phyloP scores from a whole-genome alignment of 2,888 invertebrate species.

The Melolontha melolontha region DNA sequence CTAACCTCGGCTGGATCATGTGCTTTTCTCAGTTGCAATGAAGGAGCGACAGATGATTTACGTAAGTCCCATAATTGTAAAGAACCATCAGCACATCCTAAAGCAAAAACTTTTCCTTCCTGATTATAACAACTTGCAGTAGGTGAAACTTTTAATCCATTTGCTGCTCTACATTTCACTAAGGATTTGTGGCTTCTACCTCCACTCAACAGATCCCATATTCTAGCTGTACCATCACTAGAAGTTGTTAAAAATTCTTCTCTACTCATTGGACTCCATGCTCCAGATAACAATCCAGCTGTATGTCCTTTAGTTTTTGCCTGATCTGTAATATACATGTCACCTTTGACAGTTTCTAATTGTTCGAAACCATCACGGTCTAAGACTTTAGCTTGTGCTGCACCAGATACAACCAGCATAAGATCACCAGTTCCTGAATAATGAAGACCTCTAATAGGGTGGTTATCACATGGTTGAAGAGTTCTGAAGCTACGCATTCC shows the following conservation, averaged over 20 bases:
- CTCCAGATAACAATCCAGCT: conserved; percentile 88
- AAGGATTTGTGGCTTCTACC: conserved; percentile 83
- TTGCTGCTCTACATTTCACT: conserved; percentile 88
- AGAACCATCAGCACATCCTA: conserved; percentile 94
- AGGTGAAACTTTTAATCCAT: conserved; percentile 88
- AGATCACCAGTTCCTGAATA: conserved; percentile 96
- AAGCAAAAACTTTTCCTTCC: conserved; percentile 89
- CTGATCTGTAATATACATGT: conserved; percentile 91
- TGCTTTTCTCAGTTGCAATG: conserved; percentile 80
- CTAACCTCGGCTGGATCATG: conserved; percentile 88
- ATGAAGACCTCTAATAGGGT: conserved; percentile 89
- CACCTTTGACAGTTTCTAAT: conserved; percentile 89
- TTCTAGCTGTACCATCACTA: conserved; percentile 90
- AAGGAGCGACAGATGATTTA: conserved; percentile 90
- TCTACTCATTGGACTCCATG: conserved; percentile 92
- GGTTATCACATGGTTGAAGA: conserved; percentile 94
- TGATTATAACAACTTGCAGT: conserved; percentile 74
- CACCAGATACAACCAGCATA: conserved; percentile 91
- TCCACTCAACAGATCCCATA: conserved; percentile 86
- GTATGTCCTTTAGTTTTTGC: conserved; percentile 93
- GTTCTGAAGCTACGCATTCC: conserved; percentile 91
- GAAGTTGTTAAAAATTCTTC: conserved; percentile 96
- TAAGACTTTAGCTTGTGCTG: conserved; percentile 92
- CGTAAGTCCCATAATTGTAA: conserved; percentile 98
- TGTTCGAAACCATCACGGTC: conserved; percentile 95